Base-by-base conservation (phyloP, 2,888 invertebrate species). In the Erebia palarica region DNA sequence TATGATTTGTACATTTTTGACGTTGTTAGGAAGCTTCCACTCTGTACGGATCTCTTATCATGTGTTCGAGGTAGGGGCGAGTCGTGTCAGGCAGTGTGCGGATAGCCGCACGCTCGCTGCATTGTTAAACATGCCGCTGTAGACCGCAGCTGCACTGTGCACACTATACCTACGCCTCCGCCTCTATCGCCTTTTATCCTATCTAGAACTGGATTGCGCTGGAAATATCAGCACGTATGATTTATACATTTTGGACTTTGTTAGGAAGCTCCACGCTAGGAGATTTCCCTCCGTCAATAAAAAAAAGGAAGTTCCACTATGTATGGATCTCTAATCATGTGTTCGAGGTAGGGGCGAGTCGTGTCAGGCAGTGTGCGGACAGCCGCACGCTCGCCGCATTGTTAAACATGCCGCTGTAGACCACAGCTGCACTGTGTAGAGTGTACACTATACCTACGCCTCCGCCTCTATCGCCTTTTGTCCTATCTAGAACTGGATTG, bases 91-190 rank as follows among this genome's bases (percentile, higher is more conserved):
- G 65, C 76, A 73, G 61, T 74, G 73, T 75, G 72, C 71, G 75
- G 73, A 74, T 75, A 72, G 77, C 78, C 78, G 78, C 78, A 77
- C 80, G 78, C 80, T 76, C 78, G 78, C 81, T 83, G 86, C 88
- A 85, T 85, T 86, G 86, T 87, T 84, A 81, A 84, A 87, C 88
- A 86, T 76, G 80, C 80, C 82, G 78, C 76, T 79, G 79, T 82
- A 80, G 80, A 83, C 81, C 81, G 79, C 82, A 79, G 75, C 77
- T 71, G 75, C 73, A 75, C 73, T 65, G 72, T 75, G 73, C 49
- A 67, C 68, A 42, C 16, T n/a, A 27, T n/a, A 36, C 65, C 61
- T 68, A 53, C 66, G 42, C 59, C 65, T 61, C 51, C 61, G 65
- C 47, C 47, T 70, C 63, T 68, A 66, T 64, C 64, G n/a, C n/a